Evolutionary conservation across 30 jellyfish, hydroid and myxozoan genomes (phyloP).

Genomic region (Hydra vulgaris): DNA sequence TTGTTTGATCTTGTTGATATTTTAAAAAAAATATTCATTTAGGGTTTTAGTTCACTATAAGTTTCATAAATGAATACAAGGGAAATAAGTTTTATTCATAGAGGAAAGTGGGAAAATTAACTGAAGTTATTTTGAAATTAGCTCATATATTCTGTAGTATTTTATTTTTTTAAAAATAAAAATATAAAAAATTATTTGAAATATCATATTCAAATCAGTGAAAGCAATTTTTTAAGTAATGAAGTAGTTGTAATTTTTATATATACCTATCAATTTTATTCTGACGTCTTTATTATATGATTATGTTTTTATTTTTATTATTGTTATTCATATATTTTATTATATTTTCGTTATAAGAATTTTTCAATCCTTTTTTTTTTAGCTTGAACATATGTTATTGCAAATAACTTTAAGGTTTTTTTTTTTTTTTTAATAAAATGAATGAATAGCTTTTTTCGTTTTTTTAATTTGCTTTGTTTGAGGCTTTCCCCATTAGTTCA

Average conservation of each 20-base stretch:
- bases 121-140: neutral
- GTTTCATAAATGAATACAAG: too few species aligned
- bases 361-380: neutral
- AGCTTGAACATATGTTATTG: neutral
- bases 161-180: too few species aligned
- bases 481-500: neutral
- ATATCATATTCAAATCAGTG: neutral
- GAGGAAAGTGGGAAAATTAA: neutral
- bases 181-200: neutral
- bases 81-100: neutral
- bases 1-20: neutral
- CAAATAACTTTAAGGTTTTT: neutral
- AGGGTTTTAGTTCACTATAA: neutral
- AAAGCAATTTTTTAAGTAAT: neutral
- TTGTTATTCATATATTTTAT: too few species aligned
- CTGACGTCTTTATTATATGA: neutral
- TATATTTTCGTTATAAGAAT: neutral
- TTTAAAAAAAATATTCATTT: neutral
- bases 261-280: neutral
- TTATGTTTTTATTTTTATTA: too few species aligned
- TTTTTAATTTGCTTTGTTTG: neutral
- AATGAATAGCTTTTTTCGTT: neutral
- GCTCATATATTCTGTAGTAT: neutral
- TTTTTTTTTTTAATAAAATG: too few species aligned
- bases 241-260: neutral